These are phyloP conservation scores for Gadopsis bispinosus DNA, from an alignment of 2,797 vertebrate species.

Conservation along the genomic window DNA sequence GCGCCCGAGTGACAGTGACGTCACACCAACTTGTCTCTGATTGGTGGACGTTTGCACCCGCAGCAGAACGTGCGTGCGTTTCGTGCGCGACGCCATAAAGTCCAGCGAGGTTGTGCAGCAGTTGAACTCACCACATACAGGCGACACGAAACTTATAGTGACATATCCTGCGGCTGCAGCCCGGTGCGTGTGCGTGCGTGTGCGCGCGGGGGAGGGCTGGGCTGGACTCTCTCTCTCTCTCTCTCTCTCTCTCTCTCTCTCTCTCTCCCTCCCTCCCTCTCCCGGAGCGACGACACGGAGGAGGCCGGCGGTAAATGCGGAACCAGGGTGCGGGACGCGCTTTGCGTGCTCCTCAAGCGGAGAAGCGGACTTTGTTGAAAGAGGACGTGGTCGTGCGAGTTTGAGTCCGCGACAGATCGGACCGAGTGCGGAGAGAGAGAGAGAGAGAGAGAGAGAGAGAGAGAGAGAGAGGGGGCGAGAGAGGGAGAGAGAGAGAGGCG, in stretches of 20 bases:
- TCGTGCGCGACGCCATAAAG: too few species aligned
- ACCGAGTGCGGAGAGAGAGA: neutral
- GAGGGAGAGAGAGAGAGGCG: slow-evolving; percentile 10
- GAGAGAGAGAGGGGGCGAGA: neutral
- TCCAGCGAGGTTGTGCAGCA: too few species aligned
- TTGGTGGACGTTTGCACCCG: slow-evolving; percentile 29
- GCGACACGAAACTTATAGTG: too few species aligned
- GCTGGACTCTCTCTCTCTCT: too few species aligned
- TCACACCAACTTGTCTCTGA: slow-evolving; percentile 26
- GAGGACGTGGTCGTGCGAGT: slow-evolving; percentile 1
- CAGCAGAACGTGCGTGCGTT: neutral
- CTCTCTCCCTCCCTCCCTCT: too few species aligned
- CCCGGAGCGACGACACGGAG: neutral
- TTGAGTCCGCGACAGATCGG: neutral
- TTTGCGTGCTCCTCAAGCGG: rapidly evolving
- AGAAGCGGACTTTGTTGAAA: neutral
- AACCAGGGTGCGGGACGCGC: neutral
- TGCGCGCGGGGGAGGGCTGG: too few species aligned
- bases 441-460: slow-evolving; percentile 1
- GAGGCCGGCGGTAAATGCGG: neutral
- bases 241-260: too few species aligned
- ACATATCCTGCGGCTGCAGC: too few species aligned
- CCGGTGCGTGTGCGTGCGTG: too few species aligned
- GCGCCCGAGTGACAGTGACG: neutral
- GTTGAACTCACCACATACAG: neutral